Conservation (phyloP, 2,888 invertebrate species). For the Sialis fuliginosa region DNA sequence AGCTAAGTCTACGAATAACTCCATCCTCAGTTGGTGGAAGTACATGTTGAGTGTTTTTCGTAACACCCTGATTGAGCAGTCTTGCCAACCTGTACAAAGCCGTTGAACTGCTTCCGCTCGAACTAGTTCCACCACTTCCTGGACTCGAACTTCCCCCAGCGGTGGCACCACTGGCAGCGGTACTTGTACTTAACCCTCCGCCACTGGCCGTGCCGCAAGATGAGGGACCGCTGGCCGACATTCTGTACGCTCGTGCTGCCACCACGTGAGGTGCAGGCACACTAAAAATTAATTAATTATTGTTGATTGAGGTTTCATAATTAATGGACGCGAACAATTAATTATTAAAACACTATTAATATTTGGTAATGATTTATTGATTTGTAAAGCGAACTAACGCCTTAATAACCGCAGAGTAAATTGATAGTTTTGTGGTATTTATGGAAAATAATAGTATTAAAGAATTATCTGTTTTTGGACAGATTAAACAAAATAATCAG, state of each 20-base stretch:
- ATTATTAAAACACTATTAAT: too few species aligned
- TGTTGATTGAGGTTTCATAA: too few species aligned
- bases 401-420: too few species aligned
- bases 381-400: too few species aligned
- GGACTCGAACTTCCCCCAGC: constrained; percentile 19
- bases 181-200: constrained; percentile 10
- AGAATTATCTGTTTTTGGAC: too few species aligned
- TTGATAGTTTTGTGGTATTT: too few species aligned
- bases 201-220: constrained; percentile 15
- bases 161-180: constrained; percentile 16
- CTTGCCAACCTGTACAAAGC: constrained; percentile 35
- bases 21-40: constrained; percentile 28
- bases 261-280: constrained; percentile 38
- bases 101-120: constrained; percentile 13
- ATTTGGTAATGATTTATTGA: too few species aligned
- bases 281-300: constrained; percentile 16
- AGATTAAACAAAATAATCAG: too few species aligned
- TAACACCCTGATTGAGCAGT: constrained; percentile 31
- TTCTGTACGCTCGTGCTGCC: constrained; percentile 34
- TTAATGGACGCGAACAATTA: too few species aligned
- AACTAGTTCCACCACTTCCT: constrained; percentile 18
- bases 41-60: constrained; percentile 25
- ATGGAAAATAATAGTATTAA: too few species aligned
- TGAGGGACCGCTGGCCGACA: constrained; percentile 20
- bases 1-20: constrained; percentile 36